phyloP scores from a whole-genome alignment of 2,113 vertebrate genomes.

The Pituophis catenifer region DNA sequence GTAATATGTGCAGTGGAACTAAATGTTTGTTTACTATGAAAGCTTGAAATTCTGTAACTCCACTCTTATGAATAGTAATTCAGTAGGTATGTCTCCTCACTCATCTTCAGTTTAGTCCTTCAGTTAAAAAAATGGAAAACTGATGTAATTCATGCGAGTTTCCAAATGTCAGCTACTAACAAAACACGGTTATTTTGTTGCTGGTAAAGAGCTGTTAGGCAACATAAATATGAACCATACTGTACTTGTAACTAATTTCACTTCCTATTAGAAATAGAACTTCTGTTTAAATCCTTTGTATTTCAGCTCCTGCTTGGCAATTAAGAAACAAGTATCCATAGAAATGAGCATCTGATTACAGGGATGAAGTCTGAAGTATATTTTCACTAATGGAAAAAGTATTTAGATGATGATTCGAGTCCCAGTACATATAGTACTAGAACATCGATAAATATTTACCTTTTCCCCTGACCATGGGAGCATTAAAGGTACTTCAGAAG shows the following conservation, averaged over 20 bases:
- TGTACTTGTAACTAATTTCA: not conserved
- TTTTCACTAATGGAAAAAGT: not conserved
- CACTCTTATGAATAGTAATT: not conserved
- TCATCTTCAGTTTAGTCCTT: not conserved
- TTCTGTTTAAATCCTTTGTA: not conserved
- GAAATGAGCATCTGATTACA: not conserved
- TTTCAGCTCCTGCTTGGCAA: rapidly evolving
- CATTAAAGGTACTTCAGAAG: not conserved
- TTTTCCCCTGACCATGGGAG: not conserved
- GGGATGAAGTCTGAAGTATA: not conserved
- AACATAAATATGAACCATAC: not conserved
- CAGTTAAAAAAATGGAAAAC: not conserved
- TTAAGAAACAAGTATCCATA: not conserved
- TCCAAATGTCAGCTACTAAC: not conserved
- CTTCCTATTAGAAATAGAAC: not conserved
- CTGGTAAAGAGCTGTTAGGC: not conserved
- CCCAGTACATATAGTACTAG: not conserved
- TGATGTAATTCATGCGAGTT: not conserved
- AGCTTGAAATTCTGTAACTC: not conserved
- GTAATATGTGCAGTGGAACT: not conserved
- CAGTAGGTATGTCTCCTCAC: not conserved
- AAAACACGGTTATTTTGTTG: not conserved
- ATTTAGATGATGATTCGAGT: not conserved
- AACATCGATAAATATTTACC: not conserved
- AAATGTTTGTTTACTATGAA: not conserved